A percentile compares a stretch with the other conserved stretches of the same genome.
These are phyloP conservation scores for Lichenostomus cassidix DNA, from an alignment of 2,113 vertebrate genomes.

Conservation along the genomic window DNA sequence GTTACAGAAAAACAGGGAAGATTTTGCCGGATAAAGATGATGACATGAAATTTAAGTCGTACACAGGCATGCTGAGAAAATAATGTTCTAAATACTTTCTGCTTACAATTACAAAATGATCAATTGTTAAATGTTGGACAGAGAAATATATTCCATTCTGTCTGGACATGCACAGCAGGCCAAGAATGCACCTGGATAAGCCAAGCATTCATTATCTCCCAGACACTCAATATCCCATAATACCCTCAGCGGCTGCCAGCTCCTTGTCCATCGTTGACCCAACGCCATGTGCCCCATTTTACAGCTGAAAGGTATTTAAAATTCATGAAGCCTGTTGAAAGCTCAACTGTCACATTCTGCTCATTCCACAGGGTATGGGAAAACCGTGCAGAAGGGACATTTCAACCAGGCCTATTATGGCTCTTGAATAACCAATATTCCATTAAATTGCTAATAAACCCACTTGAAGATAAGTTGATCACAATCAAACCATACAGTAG, in stretches of 20 bases:
- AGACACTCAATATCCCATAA: slow-evolving; percentile 84
- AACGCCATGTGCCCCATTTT: slow-evolving; percentile 82
- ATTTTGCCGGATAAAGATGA: slow-evolving; percentile 59
- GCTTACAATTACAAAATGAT: slow-evolving; percentile 66
- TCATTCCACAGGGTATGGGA: slow-evolving; percentile 89
- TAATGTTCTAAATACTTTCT: slow-evolving; percentile 65
- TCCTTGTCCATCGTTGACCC: slow-evolving; percentile 72
- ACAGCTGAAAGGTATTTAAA: slow-evolving; percentile 91
- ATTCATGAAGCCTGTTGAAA: slow-evolving; percentile 90
- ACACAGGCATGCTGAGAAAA: slow-evolving; percentile 62
- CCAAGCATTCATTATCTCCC: slow-evolving; percentile 83
- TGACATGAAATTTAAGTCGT: slow-evolving; percentile 62
- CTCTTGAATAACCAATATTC: slow-evolving; percentile 84
- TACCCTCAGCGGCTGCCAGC: slow-evolving; percentile 75
- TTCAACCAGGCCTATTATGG: slow-evolving; percentile 82
- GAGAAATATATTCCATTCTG: slow-evolving; percentile 71
- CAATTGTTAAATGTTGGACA: slow-evolving; percentile 70
- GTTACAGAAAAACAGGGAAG: slow-evolving; percentile 39
- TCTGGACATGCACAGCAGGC: slow-evolving; percentile 68
- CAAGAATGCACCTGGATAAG: slow-evolving; percentile 84
- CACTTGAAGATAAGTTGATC: slow-evolving; percentile 83
- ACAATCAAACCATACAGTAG: slow-evolving; percentile 76
- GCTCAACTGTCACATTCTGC: slow-evolving; percentile 85
- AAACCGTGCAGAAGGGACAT: slow-evolving; percentile 78
- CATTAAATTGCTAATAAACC: slow-evolving; percentile 90